These are phyloP conservation scores for Hydraecia micacea DNA, from an alignment of 2,888 invertebrate genomes.

Conservation along the genomic window DNA sequence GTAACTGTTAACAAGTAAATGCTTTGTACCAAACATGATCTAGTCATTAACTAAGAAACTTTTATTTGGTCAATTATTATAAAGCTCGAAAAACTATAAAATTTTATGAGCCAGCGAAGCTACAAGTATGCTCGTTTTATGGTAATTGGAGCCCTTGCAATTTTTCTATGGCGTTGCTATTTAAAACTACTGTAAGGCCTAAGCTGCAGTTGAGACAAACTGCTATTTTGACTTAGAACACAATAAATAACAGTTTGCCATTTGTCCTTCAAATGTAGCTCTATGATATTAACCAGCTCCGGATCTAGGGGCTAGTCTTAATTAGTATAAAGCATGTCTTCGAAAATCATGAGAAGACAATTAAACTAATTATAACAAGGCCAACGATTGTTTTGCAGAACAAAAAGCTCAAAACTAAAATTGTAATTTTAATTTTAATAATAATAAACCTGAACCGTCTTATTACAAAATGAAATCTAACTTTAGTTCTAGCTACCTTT, in stretches of 20 bases:
- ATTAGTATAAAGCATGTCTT: too few species aligned
- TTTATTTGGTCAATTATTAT: slow-evolving; percentile 43
- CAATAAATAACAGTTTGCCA: neutral
- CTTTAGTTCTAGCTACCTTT: too few species aligned
- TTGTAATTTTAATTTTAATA: too few species aligned
- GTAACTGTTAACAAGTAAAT: slow-evolving; percentile 26
- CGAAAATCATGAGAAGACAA: too few species aligned
- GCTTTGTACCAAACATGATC: slow-evolving; percentile 20
- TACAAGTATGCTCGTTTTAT: slow-evolving; percentile 26
- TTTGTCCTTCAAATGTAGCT: slow-evolving; percentile 20
- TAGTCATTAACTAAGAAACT: slow-evolving; percentile 45
- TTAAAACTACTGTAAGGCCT: slow-evolving; percentile 11
- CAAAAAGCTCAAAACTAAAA: too few species aligned
- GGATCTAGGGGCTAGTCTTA: too few species aligned
- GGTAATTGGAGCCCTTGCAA: slow-evolving; percentile 14
- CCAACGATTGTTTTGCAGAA: too few species aligned
- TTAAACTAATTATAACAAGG: too few species aligned
- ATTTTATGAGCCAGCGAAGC: slow-evolving; percentile 14
- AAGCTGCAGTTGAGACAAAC: slow-evolving; percentile 37
- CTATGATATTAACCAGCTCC: neutral
- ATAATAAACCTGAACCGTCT: too few species aligned
- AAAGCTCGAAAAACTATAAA: slow-evolving; percentile 15
- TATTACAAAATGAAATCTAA: too few species aligned
- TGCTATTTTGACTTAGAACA: slow-evolving; percentile 3
- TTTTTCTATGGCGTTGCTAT: slow-evolving; percentile 11